Base-by-base conservation (phyloP, 30 jellyfish, hydroid and myxozoan species). In the Calvadosia cruxmelitensis region DNA sequence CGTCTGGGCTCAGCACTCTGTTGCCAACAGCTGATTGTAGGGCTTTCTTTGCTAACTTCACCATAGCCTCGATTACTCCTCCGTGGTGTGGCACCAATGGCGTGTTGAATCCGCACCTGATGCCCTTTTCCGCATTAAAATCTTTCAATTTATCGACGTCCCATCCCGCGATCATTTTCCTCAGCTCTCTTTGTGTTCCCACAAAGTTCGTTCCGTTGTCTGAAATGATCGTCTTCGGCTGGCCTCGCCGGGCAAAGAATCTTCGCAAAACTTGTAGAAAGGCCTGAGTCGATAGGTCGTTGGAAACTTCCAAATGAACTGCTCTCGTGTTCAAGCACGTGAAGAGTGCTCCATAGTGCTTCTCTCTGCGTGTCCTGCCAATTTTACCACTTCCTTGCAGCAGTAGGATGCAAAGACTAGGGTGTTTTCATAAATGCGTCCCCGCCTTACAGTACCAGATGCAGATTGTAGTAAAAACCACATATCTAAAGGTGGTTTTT, bases 271-370 rank as follows among this genome's bases (percentile, higher is more conserved):
- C 91, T 75, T 68, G 84, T 32, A 74, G 50, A n/a, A n/a, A n/a
- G n/a, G n/a, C n/a, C n/a, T n/a, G n/a, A n/a, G 84, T 73, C 30
- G 90, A 66, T 51, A 63, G 75, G 66, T 82, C 92, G 2, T 52
- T 67, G 29, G 86, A 83, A 49, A 74, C 31, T 20, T 82, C 91
- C 31, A 74, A 57, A 69, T 69, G 81, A 67, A 67, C 84, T 34
- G 91, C 83, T 82, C 85, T 74, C n/a, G 91, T 68, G 72, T 28
- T 68, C 79, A 82, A 50, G 68, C 89, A 75, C 24, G 79, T 73
- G 51, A 68, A 74, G 2, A 82, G 74, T 34, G 75, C 83, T 1
- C 90, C 89, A 74, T 57, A 73, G n/a, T n/a, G n/a, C n/a, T n/a
- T n/a, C n/a, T n/a, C 75, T 50, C 31, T 53, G 52, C 81, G 31